A percentile compares a stretch with the other conserved stretches of the same genome.
Evolutionary conservation across 1,140 invertebrate species (phyloP).

Genomic region (Achroia grisella): DNA sequence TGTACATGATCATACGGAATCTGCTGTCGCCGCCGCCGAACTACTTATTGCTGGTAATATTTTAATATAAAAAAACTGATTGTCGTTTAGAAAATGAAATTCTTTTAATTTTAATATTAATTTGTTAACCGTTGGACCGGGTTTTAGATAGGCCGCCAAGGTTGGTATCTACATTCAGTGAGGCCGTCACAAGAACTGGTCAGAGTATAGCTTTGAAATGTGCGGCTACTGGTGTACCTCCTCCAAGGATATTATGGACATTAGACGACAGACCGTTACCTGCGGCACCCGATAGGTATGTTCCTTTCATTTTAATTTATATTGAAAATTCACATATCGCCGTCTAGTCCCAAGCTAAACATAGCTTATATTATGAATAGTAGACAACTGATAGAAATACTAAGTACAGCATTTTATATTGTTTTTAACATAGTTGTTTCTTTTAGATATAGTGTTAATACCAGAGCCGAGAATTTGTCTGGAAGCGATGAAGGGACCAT

Average conservation of each 20-base stretch:
- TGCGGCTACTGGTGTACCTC: slow-evolving; percentile 52
- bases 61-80: slow-evolving; percentile 2
- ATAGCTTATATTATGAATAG: too few relatives aligned
- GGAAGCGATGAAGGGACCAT: slow-evolving; percentile 56
- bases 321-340: too few relatives aligned
- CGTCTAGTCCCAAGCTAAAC: too few relatives aligned
- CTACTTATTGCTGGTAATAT: slow-evolving; percentile 60
- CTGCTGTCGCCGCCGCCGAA: slow-evolving; percentile 50
- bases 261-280: slow-evolving; percentile 58
- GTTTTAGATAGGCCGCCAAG: slow-evolving; percentile 62
- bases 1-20: slow-evolving; percentile 54
- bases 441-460: slow-evolving; percentile 59
- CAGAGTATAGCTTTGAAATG: slow-evolving; percentile 58
- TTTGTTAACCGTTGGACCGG: slow-evolving; percentile 4
- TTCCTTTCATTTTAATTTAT: too few relatives aligned
- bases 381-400: too few relatives aligned
- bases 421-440: slow-evolving; percentile 1
- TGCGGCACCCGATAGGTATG: slow-evolving; percentile 58
- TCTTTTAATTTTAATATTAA: neutral
- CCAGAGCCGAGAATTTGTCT: slow-evolving; percentile 52
- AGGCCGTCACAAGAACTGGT: slow-evolving; percentile 55
- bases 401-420: too few relatives aligned
- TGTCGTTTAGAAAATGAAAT: too few relatives aligned
- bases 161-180: slow-evolving; percentile 59
- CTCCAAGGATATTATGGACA: slow-evolving; percentile 58